Conservation (phyloP, 53 echinoderm and acorn worm genomes). For the Astropecten irregularis region DNA sequence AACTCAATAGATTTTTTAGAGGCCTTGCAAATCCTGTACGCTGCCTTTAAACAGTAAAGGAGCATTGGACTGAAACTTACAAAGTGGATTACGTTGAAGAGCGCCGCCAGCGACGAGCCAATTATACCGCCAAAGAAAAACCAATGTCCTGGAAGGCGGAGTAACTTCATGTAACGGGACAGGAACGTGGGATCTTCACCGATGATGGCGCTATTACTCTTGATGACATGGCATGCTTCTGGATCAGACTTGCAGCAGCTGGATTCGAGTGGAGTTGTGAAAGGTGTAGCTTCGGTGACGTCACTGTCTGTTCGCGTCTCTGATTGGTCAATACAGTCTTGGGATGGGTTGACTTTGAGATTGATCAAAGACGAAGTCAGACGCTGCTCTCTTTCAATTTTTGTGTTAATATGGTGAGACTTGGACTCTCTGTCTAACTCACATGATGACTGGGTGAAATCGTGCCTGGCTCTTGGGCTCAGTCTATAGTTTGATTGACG, state of each 20-base stretch:
- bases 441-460: background rate
- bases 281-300: background rate
- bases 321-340: background rate
- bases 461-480: too few species aligned
- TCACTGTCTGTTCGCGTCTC: background rate
- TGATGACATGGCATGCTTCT: background rate
- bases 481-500: background rate
- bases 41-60: too few species aligned
- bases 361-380: background rate
- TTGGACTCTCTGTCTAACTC: background rate
- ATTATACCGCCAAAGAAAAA: slow-evolving; percentile 61
- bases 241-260: too few species aligned
- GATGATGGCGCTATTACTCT: background rate
- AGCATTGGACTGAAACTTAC: too few species aligned
- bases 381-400: background rate
- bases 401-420: background rate
- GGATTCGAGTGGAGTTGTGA: background rate
- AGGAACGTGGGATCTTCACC: background rate
- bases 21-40: too few species aligned
- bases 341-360: background rate
- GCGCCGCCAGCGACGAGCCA: slow-evolving; percentile 36
- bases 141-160: slow-evolving; percentile 61
- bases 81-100: slow-evolving; percentile 77
- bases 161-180: slow-evolving; percentile 41
- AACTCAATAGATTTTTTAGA: too few species aligned